Conservation (phyloP, 2,888 invertebrate genomes). For the Oligia fasciuncula region DNA sequence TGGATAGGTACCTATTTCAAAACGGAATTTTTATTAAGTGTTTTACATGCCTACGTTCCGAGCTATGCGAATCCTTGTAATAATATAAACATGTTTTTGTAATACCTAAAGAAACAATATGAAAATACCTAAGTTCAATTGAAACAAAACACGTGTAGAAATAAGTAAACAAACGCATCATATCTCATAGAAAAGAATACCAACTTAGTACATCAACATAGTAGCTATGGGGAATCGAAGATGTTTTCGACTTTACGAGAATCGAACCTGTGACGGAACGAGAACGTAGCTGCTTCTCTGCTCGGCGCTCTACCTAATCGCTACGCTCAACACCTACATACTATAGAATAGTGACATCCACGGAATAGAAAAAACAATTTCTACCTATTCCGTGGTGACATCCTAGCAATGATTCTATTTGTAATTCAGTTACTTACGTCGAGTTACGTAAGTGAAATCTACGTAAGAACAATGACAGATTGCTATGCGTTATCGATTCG, state of each 20-base stretch:
- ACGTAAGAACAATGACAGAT: slow-evolving; percentile 31
- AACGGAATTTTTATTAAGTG: neutral
- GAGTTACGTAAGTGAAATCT: slow-evolving; percentile 19
- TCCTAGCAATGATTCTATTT: slow-evolving; percentile 17
- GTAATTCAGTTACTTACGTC: slow-evolving; percentile 1
- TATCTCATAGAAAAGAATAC: neutral
- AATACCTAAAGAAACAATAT: neutral
- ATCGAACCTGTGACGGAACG: neutral
- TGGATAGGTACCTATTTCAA: no score
- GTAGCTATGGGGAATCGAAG: neutral
- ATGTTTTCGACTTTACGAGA: neutral
- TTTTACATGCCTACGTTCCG: neutral
- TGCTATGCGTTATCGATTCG: slow-evolving; percentile 12
- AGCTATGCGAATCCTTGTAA: neutral
- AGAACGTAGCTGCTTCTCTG: no score
- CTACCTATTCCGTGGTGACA: no score
- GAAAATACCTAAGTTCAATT: neutral
- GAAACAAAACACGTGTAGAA: neutral
- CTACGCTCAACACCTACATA: neutral
- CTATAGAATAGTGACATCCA: neutral
- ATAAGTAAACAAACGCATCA: neutral
- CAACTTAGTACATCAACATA: neutral
- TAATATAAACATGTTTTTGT: neutral
- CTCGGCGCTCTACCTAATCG: neutral
- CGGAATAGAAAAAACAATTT: no score